These are phyloP conservation scores for Apotomis betuletana DNA, from an alignment of 2,888 invertebrate genomes.

Conservation along the genomic window DNA sequence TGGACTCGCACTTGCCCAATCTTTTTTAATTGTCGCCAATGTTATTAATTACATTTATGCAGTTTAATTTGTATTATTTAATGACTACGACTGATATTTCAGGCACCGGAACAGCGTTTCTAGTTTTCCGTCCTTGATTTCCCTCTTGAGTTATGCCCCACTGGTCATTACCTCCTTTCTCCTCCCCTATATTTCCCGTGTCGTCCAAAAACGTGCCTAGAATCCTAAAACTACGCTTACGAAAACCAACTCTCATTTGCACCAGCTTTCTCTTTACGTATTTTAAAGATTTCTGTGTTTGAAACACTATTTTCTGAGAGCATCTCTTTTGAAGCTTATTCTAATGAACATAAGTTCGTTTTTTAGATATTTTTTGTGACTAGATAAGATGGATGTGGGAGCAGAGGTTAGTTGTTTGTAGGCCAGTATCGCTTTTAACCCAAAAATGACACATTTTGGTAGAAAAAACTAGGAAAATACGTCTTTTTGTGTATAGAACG, in stretches of 20 bases:
- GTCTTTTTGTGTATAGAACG: not conserved
- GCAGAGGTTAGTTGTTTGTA: conserved; percentile 36
- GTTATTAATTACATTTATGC: too few species aligned
- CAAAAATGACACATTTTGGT: not conserved
- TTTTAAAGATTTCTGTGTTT: not conserved
- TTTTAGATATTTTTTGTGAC: conserved; percentile 40
- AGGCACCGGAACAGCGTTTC: not conserved
- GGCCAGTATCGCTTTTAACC: not conserved
- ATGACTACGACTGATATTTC: too few species aligned
- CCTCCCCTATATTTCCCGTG: conserved; percentile 61
- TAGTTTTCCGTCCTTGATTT: conserved; percentile 19
- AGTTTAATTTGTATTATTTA: too few species aligned
- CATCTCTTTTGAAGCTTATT: conserved; percentile 4
- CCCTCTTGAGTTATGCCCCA: conserved; percentile 38
- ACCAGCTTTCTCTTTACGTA: conserved; percentile 13
- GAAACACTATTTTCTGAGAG: not conserved
- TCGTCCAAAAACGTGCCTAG: conserved; percentile 59
- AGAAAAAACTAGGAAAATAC: not conserved
- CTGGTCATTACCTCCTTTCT: conserved; percentile 52
- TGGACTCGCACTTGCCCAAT: too few species aligned
- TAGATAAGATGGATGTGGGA: conserved; percentile 45
- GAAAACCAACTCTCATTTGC: conserved; percentile 50
- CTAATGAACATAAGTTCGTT: conserved; percentile 42
- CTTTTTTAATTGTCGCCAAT: too few species aligned
- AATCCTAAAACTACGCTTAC: conserved; percentile 62